A percentile compares a stretch with the other conserved stretches of the same genome.
Conservation (phyloP, 2,113 vertebrate species). For the Cygnus buccinator region DNA sequence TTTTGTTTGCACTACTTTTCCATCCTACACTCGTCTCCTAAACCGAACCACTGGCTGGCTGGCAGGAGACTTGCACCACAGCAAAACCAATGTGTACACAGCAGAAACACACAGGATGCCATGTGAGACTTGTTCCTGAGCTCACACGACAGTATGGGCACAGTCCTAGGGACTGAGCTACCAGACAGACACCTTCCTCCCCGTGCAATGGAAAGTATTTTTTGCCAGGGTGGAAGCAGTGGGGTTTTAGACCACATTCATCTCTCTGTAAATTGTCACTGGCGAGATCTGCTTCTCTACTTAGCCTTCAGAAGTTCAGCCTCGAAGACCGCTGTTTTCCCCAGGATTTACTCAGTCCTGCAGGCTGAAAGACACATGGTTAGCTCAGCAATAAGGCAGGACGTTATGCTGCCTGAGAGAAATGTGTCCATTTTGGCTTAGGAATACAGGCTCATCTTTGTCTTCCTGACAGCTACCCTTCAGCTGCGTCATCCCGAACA, state of each 20-base stretch:
- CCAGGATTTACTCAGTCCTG: not conserved
- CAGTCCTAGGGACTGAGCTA: not conserved
- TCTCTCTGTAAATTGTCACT: not conserved
- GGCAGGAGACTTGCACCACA: not conserved
- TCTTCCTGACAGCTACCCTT: not conserved
- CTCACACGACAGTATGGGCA: not conserved
- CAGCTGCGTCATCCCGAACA: not conserved
- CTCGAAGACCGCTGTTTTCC: not conserved
- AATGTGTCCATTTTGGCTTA: not conserved
- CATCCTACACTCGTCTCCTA: not conserved
- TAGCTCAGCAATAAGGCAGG: not conserved
- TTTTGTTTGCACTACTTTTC: not conserved
- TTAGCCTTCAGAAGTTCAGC: not conserved
- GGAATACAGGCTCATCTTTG: not conserved
- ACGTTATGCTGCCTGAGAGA: not conserved
- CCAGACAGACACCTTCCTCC: not conserved
- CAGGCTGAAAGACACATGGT: not conserved
- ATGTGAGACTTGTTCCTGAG: not conserved
- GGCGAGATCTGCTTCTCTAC: not conserved
- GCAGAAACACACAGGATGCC: not conserved
- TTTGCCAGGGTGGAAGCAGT: not conserved
- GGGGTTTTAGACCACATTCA: not conserved
- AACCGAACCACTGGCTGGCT: not conserved
- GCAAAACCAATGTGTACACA: not conserved
- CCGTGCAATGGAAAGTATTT: not conserved